Evolutionary conservation across 2,113 vertebrate genomes (phyloP).

Genomic region (Stictonetta naevosa): DNA sequence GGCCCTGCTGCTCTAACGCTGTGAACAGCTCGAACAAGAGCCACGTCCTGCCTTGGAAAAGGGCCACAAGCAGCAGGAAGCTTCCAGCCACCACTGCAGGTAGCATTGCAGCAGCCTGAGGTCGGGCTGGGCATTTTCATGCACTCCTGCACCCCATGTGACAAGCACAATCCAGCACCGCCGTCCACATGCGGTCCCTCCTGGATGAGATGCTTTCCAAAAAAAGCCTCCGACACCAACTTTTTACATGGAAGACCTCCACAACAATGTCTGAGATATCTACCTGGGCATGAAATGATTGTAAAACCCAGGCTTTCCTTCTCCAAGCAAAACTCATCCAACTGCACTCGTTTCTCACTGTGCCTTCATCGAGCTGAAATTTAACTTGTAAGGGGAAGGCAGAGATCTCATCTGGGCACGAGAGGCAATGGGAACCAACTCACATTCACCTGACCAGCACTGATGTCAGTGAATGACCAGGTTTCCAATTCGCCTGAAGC

Average conservation of each 20-base stretch:
- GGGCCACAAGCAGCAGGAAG: not conserved
- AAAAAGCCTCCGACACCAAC: not conserved
- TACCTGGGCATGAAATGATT: not conserved
- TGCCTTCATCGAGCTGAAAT: not conserved
- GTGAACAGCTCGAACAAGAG: not conserved
- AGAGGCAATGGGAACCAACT: not conserved
- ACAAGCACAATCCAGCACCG: not conserved
- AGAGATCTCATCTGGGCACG: not conserved
- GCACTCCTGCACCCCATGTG: not conserved
- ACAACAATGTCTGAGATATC: not conserved
- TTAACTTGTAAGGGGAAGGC: not conserved
- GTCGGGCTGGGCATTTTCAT: not conserved
- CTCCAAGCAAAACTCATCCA: not conserved
- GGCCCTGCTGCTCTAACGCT: not conserved
- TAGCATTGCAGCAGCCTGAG: not conserved
- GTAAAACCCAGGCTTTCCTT: not conserved
- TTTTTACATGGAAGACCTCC: not conserved
- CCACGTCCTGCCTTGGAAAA: not conserved
- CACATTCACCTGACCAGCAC: not conserved
- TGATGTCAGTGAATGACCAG: not conserved
- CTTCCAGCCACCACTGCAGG: not conserved
- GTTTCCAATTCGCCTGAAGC: constrained; percentile 5
- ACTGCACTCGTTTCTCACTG: not conserved
- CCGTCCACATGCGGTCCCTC: not conserved
- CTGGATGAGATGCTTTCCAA: not conserved